These are phyloP conservation scores for Pterobdella sp. DNA, from an alignment of 2,888 invertebrate genomes.

Conservation along the genomic window DNA sequence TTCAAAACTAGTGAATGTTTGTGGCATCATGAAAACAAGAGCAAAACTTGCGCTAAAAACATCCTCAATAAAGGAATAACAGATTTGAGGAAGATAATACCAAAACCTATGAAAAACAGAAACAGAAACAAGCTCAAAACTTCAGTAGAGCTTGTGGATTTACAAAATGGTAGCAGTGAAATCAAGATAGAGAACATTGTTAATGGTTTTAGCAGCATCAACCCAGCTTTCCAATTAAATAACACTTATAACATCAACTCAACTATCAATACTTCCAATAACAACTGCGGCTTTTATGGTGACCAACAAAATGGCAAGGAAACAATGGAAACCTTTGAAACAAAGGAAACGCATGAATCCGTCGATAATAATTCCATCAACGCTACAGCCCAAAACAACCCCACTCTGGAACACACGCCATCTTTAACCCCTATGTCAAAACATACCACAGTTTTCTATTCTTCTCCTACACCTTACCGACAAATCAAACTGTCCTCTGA, in stretches of 20 bases:
- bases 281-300: not conserved
- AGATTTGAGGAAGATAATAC: not conserved
- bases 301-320: not conserved
- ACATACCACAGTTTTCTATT: no score
- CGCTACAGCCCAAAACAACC: not conserved
- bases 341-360: not conserved
- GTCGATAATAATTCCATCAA: not conserved
- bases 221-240: not conserved
- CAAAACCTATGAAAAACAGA: not conserved
- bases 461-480: no score
- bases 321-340: not conserved
- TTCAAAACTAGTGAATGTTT: slow-evolving; percentile 40
- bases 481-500: no score
- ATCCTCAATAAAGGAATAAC: not conserved
- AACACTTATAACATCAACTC: not conserved
- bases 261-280: not conserved
- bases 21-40: slow-evolving; percentile 40
- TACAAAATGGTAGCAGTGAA: not conserved
- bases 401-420: no score
- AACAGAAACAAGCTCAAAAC: not conserved
- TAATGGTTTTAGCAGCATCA: not conserved
- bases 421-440: no score
- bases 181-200: not conserved
- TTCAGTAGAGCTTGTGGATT: not conserved
- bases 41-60: slow-evolving; percentile 37